phyloP scores from a whole-genome alignment of 2,888 invertebrate species.

The Bimastos eiseni region DNA sequence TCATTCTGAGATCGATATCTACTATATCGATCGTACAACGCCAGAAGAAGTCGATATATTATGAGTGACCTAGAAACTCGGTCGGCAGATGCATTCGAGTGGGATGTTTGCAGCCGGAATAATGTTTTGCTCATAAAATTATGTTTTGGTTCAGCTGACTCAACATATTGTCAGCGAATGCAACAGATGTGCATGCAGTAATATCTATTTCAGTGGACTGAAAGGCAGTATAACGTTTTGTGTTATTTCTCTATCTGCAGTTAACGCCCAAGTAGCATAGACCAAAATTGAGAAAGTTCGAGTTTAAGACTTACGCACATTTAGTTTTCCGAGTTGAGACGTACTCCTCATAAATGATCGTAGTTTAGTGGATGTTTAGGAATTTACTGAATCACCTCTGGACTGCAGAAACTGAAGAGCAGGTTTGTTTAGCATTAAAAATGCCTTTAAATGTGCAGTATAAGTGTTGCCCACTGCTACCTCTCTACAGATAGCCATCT shows the following conservation, averaged over 20 bases:
- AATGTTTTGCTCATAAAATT: not conserved
- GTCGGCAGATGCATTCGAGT: not conserved
- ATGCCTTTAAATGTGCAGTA: too few species aligned
- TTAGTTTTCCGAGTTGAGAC: not conserved
- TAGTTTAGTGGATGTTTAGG: not conserved
- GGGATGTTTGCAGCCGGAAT: not conserved
- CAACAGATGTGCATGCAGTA: not conserved
- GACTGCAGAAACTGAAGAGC: not conserved
- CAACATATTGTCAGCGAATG: not conserved
- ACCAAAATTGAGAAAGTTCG: not conserved
- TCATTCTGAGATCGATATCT: not conserved
- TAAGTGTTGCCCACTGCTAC: too few species aligned
- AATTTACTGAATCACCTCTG: not conserved
- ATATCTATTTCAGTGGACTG: not conserved
- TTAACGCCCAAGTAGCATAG: not conserved
- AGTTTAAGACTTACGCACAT: not conserved
- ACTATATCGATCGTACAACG: not conserved
- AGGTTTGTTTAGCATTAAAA: not conserved
- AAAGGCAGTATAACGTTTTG: not conserved
- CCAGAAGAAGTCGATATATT: not conserved
- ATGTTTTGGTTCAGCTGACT: not conserved
- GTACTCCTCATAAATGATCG: not conserved
- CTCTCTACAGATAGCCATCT: not conserved
- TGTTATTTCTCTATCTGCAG: not conserved
- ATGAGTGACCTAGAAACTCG: not conserved